These are phyloP conservation scores for Marronus borbonicus DNA, from an alignment of 2,888 invertebrate genomes.

Conservation along the genomic window DNA sequence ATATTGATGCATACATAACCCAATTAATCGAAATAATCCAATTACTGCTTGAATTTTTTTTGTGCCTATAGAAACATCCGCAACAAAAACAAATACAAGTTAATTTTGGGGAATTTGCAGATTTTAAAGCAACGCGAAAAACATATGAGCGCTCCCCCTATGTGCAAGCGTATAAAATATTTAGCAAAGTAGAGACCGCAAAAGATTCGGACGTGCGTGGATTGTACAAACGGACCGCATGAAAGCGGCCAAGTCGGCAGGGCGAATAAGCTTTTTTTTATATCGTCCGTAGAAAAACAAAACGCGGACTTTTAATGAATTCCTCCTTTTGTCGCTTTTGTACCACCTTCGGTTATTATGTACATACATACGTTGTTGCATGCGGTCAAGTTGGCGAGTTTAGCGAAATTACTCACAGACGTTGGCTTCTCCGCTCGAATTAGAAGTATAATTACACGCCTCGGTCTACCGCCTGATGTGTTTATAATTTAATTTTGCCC, in stretches of 20 bases:
- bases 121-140: not conserved
- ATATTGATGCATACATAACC: no score
- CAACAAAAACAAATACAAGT: constrained; percentile 1
- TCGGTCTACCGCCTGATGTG: constrained; percentile 44
- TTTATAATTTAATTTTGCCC: constrained; percentile 50
- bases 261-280: constrained; percentile 2
- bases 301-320: constrained; percentile 17
- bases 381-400: constrained; percentile 40
- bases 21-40: no score
- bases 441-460: constrained; percentile 46
- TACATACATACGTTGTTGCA: not conserved
- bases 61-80: no score
- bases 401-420: constrained; percentile 31
- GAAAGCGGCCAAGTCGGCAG: not conserved
- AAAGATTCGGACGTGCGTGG: constrained; percentile 26
- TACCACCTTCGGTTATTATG: constrained; percentile 11
- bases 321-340: constrained; percentile 26
- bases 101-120: not conserved
- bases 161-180: constrained; percentile 1
- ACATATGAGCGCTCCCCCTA: not conserved
- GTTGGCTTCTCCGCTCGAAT: constrained; percentile 33
- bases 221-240: constrained; percentile 20
- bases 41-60: no score
- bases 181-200: not conserved
- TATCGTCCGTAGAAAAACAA: constrained; percentile 21